Evolutionary conservation across 2,888 invertebrate genomes (phyloP), one percentile per base, ranked within the genome.

Genomic region (Brachyptera putata): DNA sequence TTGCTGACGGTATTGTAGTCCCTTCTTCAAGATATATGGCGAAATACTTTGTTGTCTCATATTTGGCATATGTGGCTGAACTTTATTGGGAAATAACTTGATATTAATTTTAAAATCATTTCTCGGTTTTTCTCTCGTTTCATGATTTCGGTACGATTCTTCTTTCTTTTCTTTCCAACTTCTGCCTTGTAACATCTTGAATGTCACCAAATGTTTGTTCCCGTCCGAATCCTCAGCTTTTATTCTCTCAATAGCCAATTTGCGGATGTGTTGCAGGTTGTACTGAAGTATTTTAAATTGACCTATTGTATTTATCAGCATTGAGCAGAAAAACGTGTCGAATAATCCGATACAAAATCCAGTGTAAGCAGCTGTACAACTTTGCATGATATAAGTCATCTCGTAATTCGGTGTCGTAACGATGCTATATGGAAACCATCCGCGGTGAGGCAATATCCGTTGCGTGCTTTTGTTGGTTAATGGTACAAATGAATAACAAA

Each of bases 281-380:
- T 46, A 46, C n/a, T 46, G 46, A n/a, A 46, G 46, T 22, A 46
- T 46, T 24, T 46, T 46, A n/a, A 46, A 46, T 13, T 46, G 46
- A 3, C 46, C 24, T 1, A 46, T 46, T 18, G 24, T 46, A 24
- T 46, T 46, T 22, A 46, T 24, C 22, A 24, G n/a, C 21, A 46
- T 46, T 18, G 46, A 46, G 13, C n/a, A 21, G 24, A 24, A 46
- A 5, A 46, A 24, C n/a, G 46, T 22, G 24, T 46, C 46, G n/a
- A 46, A 21, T 4, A 22, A 24, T 7, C 46, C 46, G 24, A 46
- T 46, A 46, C 24, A 46, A 9, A 46, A 2, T n/a, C 22, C 24
- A 46, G 22, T 24, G n/a, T 46, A 46, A 24, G 22, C 46, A 4
- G 22, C n/a, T 1, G n/a, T 46, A 13, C 21, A 4, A n/a, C 22